Evolutionary conservation across 2,888 invertebrate genomes (phyloP), one percentile per base, ranked within the genome.

Genomic region (Erebia palarica): DNA sequence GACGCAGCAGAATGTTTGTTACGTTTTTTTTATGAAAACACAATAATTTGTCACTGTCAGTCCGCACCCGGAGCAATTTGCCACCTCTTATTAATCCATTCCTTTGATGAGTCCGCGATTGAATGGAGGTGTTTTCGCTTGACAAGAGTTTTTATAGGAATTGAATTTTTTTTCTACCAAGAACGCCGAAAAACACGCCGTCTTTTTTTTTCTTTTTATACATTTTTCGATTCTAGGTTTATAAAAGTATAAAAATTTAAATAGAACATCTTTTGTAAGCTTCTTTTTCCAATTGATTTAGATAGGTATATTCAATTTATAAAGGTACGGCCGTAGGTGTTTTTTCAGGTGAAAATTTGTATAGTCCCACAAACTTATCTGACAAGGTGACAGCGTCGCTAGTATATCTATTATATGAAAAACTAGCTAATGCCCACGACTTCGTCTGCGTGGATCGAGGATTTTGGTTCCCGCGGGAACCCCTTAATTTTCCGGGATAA

Each of bases 1-100:
- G 49, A 21, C 36, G 36, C 21, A 63, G 49, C 49, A 49, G 49
- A 63, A 21, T 49, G 16, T 18, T 47, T n/a, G 21, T 14, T 14
- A 9, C 21, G 47, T 63, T 49, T 63, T 63, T 63, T 63, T 55
- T 65, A 14, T 70, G 44, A 71, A 69, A 59, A 73, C 69, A 70
- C 57, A 75, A 75, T 76, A 75, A 75, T 76, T 75, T 74, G 64
- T 75, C 75, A 70, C 65, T 66, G 77, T 75, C 75, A 72, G n/a
- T 27, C 67, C 16, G 58, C 61, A 49, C 16, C 44, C 47, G 27
- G 3, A 49, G 65, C 58, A 73, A 57, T 68, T 73, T 72, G 68
- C 68, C 75, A 76, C 76, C 77, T 75, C 71, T 68, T 75, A 75
- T 75, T 76, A 78, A 75, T 75, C 75, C 76, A 75, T 76, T 74